phyloP scores from a whole-genome alignment of 2,888 invertebrate species.

The Cepaea hortensis region DNA sequence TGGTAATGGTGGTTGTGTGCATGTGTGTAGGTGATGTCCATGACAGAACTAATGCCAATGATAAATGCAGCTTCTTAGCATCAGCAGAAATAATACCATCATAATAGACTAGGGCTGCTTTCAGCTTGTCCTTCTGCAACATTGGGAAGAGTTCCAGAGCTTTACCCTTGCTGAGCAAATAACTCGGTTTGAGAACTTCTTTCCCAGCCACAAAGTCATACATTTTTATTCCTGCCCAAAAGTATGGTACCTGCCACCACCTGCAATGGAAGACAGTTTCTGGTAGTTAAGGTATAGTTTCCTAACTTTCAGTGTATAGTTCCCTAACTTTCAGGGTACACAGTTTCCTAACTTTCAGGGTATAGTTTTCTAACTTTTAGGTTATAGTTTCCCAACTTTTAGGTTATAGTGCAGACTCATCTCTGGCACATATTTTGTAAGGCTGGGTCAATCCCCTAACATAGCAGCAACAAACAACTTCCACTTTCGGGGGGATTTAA shows the following conservation, averaged over 20 bases:
- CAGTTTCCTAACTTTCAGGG: not conserved
- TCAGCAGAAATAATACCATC: conserved; percentile 83
- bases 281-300: not conserved
- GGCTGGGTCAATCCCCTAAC: too few species aligned
- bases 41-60: too few species aligned
- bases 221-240: conserved; percentile 98
- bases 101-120: conserved; percentile 98
- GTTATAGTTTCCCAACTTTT: not conserved
- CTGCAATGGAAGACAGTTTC: conserved; percentile 78
- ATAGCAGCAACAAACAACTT: too few species aligned
- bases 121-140: conserved; percentile 94
- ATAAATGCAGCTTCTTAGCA: too few species aligned
- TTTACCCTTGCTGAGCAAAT: conserved; percentile 92
- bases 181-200: conserved; percentile 95
- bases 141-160: conserved; percentile 98
- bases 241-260: conserved; percentile 99
- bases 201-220: conserved; percentile 98
- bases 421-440: too few species aligned
- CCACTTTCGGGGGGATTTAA: too few species aligned
- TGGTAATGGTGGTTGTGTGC: too few species aligned
- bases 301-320: not conserved
- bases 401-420: too few species aligned
- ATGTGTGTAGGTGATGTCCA: too few species aligned
- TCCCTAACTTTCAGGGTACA: too few species aligned
- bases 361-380: not conserved